Evolutionary conservation across 53 echinoderm and acorn worm species (phyloP).

Genomic region (Henricia sp.): DNA sequence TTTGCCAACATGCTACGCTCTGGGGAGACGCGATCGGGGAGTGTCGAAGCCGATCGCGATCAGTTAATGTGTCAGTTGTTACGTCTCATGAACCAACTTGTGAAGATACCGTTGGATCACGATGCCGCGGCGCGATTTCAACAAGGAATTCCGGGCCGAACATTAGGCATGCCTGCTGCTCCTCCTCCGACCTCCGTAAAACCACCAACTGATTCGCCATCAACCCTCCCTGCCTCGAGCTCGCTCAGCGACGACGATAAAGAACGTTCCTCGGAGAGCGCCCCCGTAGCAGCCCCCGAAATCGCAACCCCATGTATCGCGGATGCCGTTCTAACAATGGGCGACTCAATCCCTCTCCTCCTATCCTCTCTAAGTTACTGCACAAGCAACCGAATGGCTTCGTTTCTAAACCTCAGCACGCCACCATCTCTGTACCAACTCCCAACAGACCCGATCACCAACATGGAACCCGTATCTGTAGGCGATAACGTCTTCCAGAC

Average conservation of each 20-base stretch:
- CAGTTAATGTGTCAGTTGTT: constrained; percentile 82
- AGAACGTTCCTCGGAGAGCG: constrained; percentile 75
- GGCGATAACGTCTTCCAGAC: constrained; percentile 95
- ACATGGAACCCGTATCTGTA: constrained; percentile 81
- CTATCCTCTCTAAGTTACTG: constrained; percentile 86
- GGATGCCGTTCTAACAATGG: constrained; percentile 88
- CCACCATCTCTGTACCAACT: constrained; percentile 50
- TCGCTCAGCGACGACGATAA: constrained; percentile 96
- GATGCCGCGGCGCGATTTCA: constrained; percentile 43
- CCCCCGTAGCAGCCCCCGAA: constrained; percentile 21
- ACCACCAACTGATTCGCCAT: constrained; percentile 37
- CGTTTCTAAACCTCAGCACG: constrained; percentile 72
- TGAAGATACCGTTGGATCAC: constrained; percentile 65
- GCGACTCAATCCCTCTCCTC: constrained; percentile 82
- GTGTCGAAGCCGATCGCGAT: constrained; percentile 77
- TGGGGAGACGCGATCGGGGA: constrained; percentile 29
- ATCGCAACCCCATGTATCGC: constrained; percentile 60
- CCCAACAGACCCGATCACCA: constrained; percentile 50
- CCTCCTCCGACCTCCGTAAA: neutral
- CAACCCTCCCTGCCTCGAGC: constrained; percentile 32
- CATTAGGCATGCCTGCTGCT: constrained; percentile 31
- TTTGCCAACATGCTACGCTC: constrained; percentile 86
- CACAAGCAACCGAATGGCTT: constrained; percentile 89
- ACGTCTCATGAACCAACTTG: constrained; percentile 70
- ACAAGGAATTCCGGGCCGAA: constrained; percentile 47